Conservation (phyloP, 2,797 vertebrate genomes). For the Pipistrellus kuhlii region DNA sequence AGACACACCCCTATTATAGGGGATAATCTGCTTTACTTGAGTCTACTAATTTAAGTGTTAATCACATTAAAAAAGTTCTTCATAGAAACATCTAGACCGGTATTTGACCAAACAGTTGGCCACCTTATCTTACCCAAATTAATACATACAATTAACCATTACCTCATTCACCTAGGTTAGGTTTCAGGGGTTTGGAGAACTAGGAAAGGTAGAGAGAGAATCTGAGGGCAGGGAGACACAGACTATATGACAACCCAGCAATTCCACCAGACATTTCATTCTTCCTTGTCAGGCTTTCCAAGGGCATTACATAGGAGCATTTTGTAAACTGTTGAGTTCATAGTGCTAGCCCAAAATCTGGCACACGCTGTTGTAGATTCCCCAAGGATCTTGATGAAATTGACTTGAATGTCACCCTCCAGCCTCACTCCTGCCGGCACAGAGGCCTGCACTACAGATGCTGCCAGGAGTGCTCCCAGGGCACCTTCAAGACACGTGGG, state of each 20-base stretch:
- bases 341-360: neutral
- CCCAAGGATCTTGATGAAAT: neutral
- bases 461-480: neutral
- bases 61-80: neutral
- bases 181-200: neutral
- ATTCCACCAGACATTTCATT: neutral
- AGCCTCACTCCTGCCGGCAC: neutral
- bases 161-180: neutral
- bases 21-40: neutral
- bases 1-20: neutral
- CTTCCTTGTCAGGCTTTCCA: neutral
- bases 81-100: neutral
- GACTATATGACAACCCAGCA: neutral
- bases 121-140: neutral
- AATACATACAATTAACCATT: neutral
- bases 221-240: neutral
- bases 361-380: neutral
- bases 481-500: rapidly evolving
- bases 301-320: neutral
- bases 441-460: too few species aligned
- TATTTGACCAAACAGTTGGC: neutral
- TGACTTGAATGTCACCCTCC: neutral
- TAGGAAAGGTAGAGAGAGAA: neutral
- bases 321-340: neutral
- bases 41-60: neutral